Evolutionary conservation across 23 tunicate genomes (phyloP).

Genomic region (Ciona savignyi): DNA sequence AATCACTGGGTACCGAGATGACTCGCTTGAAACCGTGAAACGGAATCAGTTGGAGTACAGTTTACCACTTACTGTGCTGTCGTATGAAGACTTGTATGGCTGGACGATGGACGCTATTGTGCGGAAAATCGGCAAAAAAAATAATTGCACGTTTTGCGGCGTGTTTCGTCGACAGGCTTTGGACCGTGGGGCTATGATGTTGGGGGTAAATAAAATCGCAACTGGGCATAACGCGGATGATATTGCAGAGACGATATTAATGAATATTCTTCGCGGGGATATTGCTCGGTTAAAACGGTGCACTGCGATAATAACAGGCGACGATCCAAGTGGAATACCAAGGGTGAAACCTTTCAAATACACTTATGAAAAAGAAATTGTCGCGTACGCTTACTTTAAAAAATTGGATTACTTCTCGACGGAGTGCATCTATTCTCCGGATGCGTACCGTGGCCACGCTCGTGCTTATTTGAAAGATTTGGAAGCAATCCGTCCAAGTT

Average conservation of each 20-base stretch:
- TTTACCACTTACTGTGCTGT: conserved; percentile 68
- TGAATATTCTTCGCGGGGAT: conserved; percentile 95
- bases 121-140: conserved; percentile 78
- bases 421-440: conserved; percentile 96
- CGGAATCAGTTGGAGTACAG: conserved; percentile 73
- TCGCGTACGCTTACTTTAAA: conserved; percentile 87
- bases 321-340: conserved; percentile 97
- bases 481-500: conserved; percentile 85
- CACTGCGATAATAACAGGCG: conserved; percentile 77
- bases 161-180: conserved; percentile 94
- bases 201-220: conserved; percentile 75
- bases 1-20: conserved; percentile 94
- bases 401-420: conserved; percentile 97
- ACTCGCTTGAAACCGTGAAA: conserved; percentile 92
- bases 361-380: conserved; percentile 97
- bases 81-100: conserved; percentile 87
- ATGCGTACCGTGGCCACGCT: conserved; percentile 96
- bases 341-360: conserved; percentile 96
- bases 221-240: conserved; percentile 99
- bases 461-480: conserved; percentile 82
- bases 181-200: conserved; percentile 88
- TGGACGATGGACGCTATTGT: conserved; percentile 99
- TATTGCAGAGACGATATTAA: conserved; percentile 89
- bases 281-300: conserved; percentile 91
- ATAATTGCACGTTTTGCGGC: conserved; percentile 98